Base-by-base conservation (phyloP, 2,113 vertebrate species). In the Turdus rufiventris region DNA sequence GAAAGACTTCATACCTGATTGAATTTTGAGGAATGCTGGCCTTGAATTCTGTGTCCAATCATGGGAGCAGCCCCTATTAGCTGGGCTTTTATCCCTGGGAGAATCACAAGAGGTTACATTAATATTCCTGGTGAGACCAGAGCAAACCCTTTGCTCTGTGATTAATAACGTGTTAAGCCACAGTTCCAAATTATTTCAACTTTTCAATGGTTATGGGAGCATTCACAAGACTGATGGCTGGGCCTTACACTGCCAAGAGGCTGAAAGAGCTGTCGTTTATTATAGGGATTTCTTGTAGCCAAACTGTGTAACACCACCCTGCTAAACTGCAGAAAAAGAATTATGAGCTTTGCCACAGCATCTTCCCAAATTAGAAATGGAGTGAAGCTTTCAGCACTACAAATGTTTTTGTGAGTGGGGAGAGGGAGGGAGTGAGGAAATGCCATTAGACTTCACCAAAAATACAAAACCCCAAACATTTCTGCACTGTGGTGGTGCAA, bases 201-300 rank as follows among this genome's bases (percentile, higher is more conserved):
- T 96, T 91, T 79, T 91, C 74, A 71, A 33, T 76, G 82, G 71
- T 90, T 94, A 74, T 71, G 71, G 56, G 88, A 80, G 51, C 82
- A 83, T 90, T 96, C 73, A 76, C 63, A 90, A 91, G 93, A 95
- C 66, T 80, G 78, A 96, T 94, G 82, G 85, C 68, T 77, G 56
- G 60, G 62, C 54, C 1, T 1, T 15, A 6, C 16, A 11, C 47
- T 90, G 91, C 91, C 94, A 93, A 43, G 51, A 56, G 90, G 40
- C 84, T 95, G 84, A 65, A 71, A 71, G 76, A 91, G 61, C 71
- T 89, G 62, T 80, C 85, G 63, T 95, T 91, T 84, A 43, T 86
- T 57, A 79, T 28, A 66, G 60, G 29, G 54, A 34, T 81, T 74
- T 45, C 77, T 82, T 51, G 56, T 18, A 53, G 88, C 50, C 61